Evolutionary conservation across 2,113 vertebrate species (phyloP), one percentile per base, ranked within the genome.

Genomic region (Kryptolebias marmoratus): DNA sequence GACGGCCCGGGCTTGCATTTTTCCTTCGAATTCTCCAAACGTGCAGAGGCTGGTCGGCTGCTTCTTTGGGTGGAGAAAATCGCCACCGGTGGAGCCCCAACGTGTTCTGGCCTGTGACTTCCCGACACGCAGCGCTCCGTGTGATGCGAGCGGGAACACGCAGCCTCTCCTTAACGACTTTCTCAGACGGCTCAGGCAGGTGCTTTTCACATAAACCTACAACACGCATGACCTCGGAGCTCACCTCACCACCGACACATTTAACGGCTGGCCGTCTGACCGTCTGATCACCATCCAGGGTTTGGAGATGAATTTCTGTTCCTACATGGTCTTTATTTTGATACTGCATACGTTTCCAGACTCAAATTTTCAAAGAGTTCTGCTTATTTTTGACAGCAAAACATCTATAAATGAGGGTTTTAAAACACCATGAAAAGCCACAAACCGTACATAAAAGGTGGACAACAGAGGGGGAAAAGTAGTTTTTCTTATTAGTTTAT

Each of bases 201-300:
- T 88, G 89, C 77, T 86, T 88, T 89, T 83, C 71, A 80, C 81
- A 89, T 91, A 77, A 87, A 83, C 58, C 75, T 49, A 58, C 49
- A 31, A 58, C 55, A 28, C 57, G 1, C 0, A 52, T 73, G 75
- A 80, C 81, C 68, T 66, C 69, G 11, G 1, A 0, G 48, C 47
- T 83, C 66, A 76, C 61, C 69, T 67, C 73, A 31, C 62, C 80
- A 74, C 78, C 55, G 72, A 66, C 70, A 62, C 56, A 77, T 73
- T 74, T 77, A 73, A 75, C 66, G 54, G 61, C 83, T 79, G 22
- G 22, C 72, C 63, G 73, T 76, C 66, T 77, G 42, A 70, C 62
- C 15, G 53, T 71, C 57, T 56, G 36, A 79, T 30, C 22, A 22
- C 28, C 5, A 22, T 64, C 39, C 57, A 13, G 13, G 60, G 39